phyloP scores from a whole-genome alignment of 1,140 invertebrate species.

The Drosophila oshimai region DNA sequence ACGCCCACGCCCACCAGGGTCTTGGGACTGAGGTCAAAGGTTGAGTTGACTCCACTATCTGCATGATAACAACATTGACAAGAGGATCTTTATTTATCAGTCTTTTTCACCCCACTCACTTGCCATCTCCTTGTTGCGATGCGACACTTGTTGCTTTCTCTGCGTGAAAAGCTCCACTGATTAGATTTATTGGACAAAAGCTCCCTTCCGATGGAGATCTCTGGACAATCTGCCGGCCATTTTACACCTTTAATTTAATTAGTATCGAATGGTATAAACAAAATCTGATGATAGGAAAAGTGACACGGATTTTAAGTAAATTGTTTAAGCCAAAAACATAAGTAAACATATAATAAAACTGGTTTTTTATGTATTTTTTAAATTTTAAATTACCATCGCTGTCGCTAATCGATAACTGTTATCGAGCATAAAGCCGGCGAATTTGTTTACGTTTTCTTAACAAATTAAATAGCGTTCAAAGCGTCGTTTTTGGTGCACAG shows the following conservation, averaged over 20 bases:
- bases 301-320: background rate
- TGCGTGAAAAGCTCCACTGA: conserved; percentile 34
- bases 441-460: conserved; percentile 13
- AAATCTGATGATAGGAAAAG: background rate
- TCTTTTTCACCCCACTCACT: conserved; percentile 21
- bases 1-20: conserved; percentile 52
- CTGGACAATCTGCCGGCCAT: background rate
- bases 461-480: background rate
- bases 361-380: background rate
- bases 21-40: conserved; percentile 34
- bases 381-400: background rate
- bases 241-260: background rate
- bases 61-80: background rate
- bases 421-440: background rate
- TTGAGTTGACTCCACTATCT: conserved; percentile 13
- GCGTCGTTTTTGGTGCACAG: too few species aligned
- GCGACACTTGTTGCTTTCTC: conserved; percentile 31
- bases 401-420: conserved; percentile 2
- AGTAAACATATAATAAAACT: background rate
- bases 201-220: conserved; percentile 11
- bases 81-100: too few species aligned
- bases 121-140: conserved; percentile 26
- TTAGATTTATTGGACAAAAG: conserved; percentile 21
- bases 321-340: background rate
- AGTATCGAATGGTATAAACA: too few species aligned